Base-by-base conservation (phyloP, 2,888 invertebrate genomes). In the Phortica magna region DNA sequence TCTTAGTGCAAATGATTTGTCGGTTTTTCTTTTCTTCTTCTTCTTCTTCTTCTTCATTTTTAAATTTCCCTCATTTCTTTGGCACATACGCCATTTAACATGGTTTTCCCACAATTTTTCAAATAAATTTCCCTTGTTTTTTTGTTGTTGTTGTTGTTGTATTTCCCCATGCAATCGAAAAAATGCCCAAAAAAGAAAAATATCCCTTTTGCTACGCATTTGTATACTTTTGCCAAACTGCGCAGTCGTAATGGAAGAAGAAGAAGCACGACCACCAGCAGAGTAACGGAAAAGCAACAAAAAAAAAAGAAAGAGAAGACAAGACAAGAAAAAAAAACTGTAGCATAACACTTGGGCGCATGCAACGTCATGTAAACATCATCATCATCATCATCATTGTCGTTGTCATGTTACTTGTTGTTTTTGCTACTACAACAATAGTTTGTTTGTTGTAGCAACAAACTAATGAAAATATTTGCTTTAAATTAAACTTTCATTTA, bases 241-340 rank as follows among this genome's bases (percentile, higher is more conserved):
- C 87, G 87, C 83, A 82, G 81, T 73, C 84, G 88, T 88, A 79
- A 76, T 84, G 87, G 89, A 89, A 89, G 7, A 55, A 2, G 17
- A 55, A 55, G 55, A 31, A 61, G 61, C 31, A 22, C 1, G 9
- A 19, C 9, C 9, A 9, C 1, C 1, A 14, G 10, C 2, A 48
- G 10, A 48, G 14, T 6, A 12, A 67, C 5, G n/a, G 2, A 67
- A 41, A n/a, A n/a, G n/a, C n/a, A n/a, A n/a, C n/a, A n/a, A n/a
- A 43, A 68, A 2, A 43, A 17, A 43, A n/a, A n/a, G n/a, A n/a
- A n/a, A n/a, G n/a, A n/a, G n/a, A n/a, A n/a, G n/a, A n/a, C n/a
- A n/a, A n/a, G n/a, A 71, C 17, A 61, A 1, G 10, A 19, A 19
- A 12, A 19, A 55, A 53, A 42, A 43, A 68, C 43, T 55, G 9